Base-by-base conservation (phyloP, 2,797 vertebrate genomes). In the Anguilla obscura region DNA sequence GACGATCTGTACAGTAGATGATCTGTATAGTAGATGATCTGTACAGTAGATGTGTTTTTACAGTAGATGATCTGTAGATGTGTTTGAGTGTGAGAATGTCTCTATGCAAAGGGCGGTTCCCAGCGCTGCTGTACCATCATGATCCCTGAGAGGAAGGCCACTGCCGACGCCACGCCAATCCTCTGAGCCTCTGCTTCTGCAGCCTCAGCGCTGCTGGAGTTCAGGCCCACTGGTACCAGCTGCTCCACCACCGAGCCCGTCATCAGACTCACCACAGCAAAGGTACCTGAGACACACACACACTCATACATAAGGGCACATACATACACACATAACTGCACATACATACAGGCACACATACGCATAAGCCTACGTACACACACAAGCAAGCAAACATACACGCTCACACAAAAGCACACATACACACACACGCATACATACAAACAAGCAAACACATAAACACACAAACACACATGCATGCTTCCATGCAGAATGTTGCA, bases 251-350 rank as follows among this genome's bases (percentile, higher is more conserved):
- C 96, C 0, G 97, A 97, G 87, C 98, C 97, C 0, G 98, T 98
- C 98, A 98, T 98, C 89, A 98, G 95, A 90, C 97, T 98, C 88
- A 98, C 94, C 24, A 98, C 97, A 58, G 98, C 98, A 94, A 98
- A 98, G 50, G 98, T 98, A 93, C 98, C 98, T 98, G 92, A 36
- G n/a, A 30, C 79, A 18, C 3, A 36, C 27, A 58, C 86, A 86
- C n/a, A 18, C 30, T 12, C 52, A 85, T 27, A 27, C 9, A 2
- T 50, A n/a, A 87, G 14, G n/a, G 90, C 85, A 92, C 40, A 45
- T 0, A 3, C 71, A 30, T 18, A 33, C 48, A 83, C 12, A 76
- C 63, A 48, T 40, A 40, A 40, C 40, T 3, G 40, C 40, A 21
- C n/a, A 86, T 24, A 40, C 48, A 54, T 40, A 40, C 40, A 33